Percentiles rank a stretch among this genome's conserved stretches.
Conservation (phyloP, 1,140 invertebrate species). For the Pogonomyrmex barbatus region DNA sequence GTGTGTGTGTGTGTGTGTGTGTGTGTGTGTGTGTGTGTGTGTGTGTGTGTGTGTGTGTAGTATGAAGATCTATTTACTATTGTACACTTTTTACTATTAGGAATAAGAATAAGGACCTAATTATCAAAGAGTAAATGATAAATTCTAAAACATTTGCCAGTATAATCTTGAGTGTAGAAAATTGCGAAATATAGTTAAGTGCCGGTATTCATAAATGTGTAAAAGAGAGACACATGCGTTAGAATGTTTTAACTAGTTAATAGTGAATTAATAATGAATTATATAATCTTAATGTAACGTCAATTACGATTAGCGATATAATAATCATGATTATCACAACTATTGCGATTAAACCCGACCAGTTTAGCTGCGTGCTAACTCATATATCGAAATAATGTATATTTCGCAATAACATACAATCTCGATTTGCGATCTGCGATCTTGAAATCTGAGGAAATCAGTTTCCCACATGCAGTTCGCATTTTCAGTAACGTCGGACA, state of each 20-base stretch:
- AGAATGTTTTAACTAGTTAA: slow-evolving; percentile 51
- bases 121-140: slow-evolving; percentile 5
- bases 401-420: slow-evolving; percentile 2
- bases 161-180: slow-evolving; percentile 11
- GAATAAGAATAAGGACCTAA: slow-evolving; percentile 2
- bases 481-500: neutral
- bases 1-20: no score
- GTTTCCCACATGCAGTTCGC: no score
- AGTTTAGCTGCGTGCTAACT: neutral
- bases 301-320: slow-evolving; percentile 55
- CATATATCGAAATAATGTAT: neutral
- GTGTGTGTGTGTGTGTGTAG: no score
- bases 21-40: no score
- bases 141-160: slow-evolving; percentile 36
- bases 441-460: neutral
- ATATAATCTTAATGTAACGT: slow-evolving; percentile 55
- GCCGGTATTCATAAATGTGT: neutral
- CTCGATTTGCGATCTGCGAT: neutral
- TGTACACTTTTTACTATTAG: no score
- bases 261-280: neutral
- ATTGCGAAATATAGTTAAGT: slow-evolving; percentile 1
- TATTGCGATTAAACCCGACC: slow-evolving; percentile 12
- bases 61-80: no score
- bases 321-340: slow-evolving; percentile 34
- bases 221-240: neutral